Evolutionary conservation across 2,797 vertebrate species (phyloP), one percentile per base, ranked within the genome.

Genomic region (Cheirogaleus major): DNA sequence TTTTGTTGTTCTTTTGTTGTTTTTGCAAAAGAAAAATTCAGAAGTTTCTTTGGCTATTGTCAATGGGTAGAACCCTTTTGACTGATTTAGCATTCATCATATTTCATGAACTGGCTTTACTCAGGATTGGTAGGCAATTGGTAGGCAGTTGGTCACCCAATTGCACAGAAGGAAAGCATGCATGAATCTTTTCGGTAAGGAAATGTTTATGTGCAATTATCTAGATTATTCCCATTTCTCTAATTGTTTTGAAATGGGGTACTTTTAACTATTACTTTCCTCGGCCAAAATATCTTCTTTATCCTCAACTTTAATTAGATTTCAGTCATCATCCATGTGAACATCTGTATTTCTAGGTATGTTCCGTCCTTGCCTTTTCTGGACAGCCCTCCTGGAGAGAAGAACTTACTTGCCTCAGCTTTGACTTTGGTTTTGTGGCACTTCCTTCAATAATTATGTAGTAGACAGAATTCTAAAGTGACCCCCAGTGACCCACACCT

Each of bases 261-360:
- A 75, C 43, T 73, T 87, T 83, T n/a, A 23, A 61, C 13, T 50
- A 5, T 67, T 4, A 52, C 25, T 9, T 69, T 82, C 11, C 15
- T 80, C 91, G 27, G 4, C 27, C 41, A 52, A 48, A 69, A 25
- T 22, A 59, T 52, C 38, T 50, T 61, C 11, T 70, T 76, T 93
- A 32, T 35, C 23, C 14, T 57, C 96, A 41, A 52, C 86, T 70
- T 91, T 96, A 92, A 72, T 13, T 78, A 70, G 73, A 65, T 67
- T 89, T 61, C 20, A 3, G 10, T 69, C 35, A 35, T 90, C 59
- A 48, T 8, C 50, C 4, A 13, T 32, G 45, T 79, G 65, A 79
- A 38, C 48, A 79, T 95, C 59, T 69, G 20, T 97, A 61, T 97
- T 92, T 84, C 82, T 59, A 50, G 73, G 97, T 52, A 63, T 17